phyloP scores from a whole-genome alignment of 2,888 invertebrate species.

The Tenthredo amoena region DNA sequence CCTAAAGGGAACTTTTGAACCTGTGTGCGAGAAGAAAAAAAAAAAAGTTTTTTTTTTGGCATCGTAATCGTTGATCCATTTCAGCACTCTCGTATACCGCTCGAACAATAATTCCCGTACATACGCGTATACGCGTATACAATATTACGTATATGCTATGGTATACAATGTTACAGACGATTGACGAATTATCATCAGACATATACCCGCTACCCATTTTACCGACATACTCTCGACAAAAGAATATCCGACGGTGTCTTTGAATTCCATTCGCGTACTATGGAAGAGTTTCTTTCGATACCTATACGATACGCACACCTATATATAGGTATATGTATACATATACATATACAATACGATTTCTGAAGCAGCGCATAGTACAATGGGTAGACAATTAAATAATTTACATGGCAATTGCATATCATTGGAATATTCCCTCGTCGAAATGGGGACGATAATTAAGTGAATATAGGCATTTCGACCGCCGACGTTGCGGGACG shows the following conservation, averaged over 20 bases:
- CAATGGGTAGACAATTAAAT: background rate
- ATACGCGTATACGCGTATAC: background rate
- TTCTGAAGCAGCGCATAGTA: background rate
- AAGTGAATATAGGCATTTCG: conserved; percentile 14
- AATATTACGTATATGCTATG: background rate
- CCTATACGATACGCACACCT: background rate
- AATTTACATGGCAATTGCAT: conserved; percentile 19
- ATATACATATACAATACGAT: no score
- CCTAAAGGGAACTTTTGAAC: no score
- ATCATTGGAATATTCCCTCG: conserved; percentile 14
- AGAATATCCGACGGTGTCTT: conserved; percentile 2
- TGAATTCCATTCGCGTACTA: background rate
- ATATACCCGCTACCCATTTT: background rate
- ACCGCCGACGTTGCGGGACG: background rate
- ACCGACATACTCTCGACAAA: background rate
- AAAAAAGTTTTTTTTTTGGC: no score
- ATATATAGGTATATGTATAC: background rate
- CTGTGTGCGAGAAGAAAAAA: no score
- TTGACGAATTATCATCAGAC: background rate
- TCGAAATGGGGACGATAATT: conserved; percentile 11
- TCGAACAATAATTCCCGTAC: background rate
- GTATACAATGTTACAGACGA: background rate
- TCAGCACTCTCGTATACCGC: no score
- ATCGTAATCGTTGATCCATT: no score
- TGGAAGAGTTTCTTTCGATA: conserved; percentile 16